Evolutionary conservation across 2,797 vertebrate species (phyloP).

Genomic region (Glossophaga mutica): DNA sequence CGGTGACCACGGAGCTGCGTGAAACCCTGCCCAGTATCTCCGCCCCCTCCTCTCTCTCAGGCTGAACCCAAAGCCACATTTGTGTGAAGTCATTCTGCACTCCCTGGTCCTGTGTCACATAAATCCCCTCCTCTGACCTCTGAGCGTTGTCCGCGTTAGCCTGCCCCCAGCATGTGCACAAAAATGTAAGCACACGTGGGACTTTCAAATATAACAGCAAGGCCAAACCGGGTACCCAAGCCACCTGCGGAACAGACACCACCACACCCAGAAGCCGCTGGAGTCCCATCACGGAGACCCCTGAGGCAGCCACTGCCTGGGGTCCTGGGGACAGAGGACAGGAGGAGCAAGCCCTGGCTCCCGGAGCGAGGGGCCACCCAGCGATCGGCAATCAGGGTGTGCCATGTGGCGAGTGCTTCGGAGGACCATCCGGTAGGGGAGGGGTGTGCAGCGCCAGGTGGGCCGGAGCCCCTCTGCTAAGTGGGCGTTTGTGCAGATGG

Average conservation of each 20-base stretch:
- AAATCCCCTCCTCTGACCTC: accelerated
- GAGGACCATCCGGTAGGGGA: accelerated
- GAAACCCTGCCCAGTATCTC: accelerated
- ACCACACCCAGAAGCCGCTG: accelerated
- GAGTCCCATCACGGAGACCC: accelerated
- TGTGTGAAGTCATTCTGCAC: not conserved
- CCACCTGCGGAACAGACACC: not conserved
- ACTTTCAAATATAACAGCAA: accelerated
- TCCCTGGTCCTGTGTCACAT: not conserved
- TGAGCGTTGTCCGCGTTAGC: not conserved
- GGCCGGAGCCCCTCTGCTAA: not conserved
- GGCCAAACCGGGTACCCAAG: not conserved
- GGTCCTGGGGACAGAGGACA: accelerated
- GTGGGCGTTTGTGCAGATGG: accelerated
- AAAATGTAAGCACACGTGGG: accelerated
- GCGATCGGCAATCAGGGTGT: accelerated
- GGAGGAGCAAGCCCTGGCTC: accelerated
- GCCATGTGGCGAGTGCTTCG: accelerated
- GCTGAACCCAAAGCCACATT: not conserved
- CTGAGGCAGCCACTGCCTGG: accelerated
- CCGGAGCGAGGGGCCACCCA: accelerated
- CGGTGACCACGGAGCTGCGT: not conserved
- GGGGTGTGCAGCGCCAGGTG: not conserved
- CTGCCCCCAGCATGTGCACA: accelerated
- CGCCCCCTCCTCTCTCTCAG: accelerated